Evolutionary conservation across 35 echinoderm and acorn worm species (phyloP).

Genomic region (Strongylocentrotus purpuratus): DNA sequence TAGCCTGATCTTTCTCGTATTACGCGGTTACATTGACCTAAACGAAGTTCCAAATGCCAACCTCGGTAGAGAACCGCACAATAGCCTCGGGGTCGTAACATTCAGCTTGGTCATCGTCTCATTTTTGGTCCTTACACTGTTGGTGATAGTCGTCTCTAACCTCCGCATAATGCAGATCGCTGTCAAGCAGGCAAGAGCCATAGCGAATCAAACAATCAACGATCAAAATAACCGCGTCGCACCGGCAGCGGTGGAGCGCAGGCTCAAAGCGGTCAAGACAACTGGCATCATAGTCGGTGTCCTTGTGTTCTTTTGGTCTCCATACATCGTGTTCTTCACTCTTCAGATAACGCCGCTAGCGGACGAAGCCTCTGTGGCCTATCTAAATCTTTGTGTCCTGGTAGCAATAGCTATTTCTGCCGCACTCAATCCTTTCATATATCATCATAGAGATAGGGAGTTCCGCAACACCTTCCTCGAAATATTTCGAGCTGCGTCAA

Average conservation of each 20-base stretch:
- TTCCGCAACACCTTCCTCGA: background rate
- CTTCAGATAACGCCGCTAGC: background rate
- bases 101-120: background rate
- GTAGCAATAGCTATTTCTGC: background rate
- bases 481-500: background rate
- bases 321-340: background rate
- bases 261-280: constrained; percentile 7
- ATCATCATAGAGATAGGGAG: background rate
- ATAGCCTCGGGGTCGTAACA: background rate
- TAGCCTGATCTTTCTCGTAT: no score
- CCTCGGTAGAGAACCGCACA: no score
- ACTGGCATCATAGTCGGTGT: background rate
- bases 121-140: background rate
- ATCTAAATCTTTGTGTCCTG: background rate
- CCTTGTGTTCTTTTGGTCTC: background rate
- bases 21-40: no score
- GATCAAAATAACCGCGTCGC: background rate
- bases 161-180: background rate
- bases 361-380: background rate
- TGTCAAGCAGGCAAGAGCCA: background rate
- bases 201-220: background rate
- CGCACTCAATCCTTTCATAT: background rate
- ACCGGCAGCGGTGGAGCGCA: background rate
- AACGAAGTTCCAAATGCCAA: no score
- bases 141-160: background rate